These are phyloP conservation scores for Gavia stellata DNA, from an alignment of 2,113 vertebrate genomes.

Conservation along the genomic window DNA sequence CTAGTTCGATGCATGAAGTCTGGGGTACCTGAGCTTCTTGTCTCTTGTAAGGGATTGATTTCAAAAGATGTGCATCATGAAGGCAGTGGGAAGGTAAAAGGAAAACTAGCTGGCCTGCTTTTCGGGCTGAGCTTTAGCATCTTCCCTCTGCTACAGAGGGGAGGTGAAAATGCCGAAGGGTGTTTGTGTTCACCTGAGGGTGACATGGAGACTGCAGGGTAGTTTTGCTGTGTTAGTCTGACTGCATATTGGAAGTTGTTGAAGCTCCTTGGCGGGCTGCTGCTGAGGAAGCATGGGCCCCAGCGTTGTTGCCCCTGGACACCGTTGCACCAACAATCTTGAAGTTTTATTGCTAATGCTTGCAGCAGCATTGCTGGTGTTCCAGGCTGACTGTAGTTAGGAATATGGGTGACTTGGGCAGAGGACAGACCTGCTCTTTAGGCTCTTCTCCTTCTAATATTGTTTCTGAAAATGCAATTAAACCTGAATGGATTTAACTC, in stretches of 20 bases:
- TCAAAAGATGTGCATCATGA: background rate
- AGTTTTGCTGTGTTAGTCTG: background rate
- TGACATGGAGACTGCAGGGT: background rate
- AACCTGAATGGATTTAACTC: background rate
- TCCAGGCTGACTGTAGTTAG: constrained; percentile 1
- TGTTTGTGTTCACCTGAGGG: background rate
- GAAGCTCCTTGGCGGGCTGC: background rate
- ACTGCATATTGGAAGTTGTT: background rate
- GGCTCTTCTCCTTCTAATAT: background rate
- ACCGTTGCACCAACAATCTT: constrained; percentile 28
- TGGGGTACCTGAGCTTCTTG: background rate
- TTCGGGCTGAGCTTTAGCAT: background rate
- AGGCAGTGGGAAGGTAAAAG: background rate
- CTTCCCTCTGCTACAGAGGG: background rate
- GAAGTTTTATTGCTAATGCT: constrained; percentile 34
- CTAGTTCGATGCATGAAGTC: background rate
- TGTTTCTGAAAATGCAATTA: background rate
- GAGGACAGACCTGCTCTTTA: background rate
- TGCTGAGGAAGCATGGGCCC: constrained; percentile 21
- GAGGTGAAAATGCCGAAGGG: background rate
- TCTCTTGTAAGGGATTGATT: background rate
- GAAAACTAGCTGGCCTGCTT: background rate
- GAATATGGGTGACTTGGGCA: background rate
- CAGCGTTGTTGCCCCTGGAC: constrained; percentile 29
- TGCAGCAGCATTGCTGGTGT: background rate